Evolutionary conservation across 2,113 vertebrate genomes (phyloP), one percentile per base, ranked within the genome.

Genomic region (Cricetomys ansorgei): DNA sequence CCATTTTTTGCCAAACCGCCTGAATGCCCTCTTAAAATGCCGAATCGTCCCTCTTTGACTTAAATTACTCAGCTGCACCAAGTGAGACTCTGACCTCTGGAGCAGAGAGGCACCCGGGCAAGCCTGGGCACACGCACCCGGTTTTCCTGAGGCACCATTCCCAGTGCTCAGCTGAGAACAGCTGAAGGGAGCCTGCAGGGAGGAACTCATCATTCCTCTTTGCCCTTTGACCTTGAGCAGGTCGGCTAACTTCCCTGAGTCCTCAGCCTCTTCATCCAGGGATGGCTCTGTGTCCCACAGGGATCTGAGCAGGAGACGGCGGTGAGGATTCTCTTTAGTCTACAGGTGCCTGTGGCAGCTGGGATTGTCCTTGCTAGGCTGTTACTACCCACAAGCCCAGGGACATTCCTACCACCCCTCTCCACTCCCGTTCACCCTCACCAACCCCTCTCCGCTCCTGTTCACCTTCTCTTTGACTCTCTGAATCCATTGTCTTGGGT

Each of bases 21-120:
- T 37, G 25, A 87, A 87, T 73, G 23, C 3, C 55, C 55, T 90
- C 92, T 90, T 27, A 53, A 95, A 87, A 81, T 95, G 57, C n/a
- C 72, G 50, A 13, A 45, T 43, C 57, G 69, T 27, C 70, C 3
- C 17, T 59, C 67, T 69, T 57, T 50, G 65, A 81, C 19, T 83
- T 72, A 50, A 37, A 88, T 50, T 59, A 53, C 34, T 80, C 37
- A 23, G 37, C 2, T 59, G 45, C 11, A 0, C 17, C 5, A 50
- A 77, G 40, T 9, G 85, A 79, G 65, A 27, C 12, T 7, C 43
- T 19, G 77, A n/a, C 48, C n/a, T 79, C 48, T 40, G 29, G 2
- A n/a, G 69, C 40, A 64, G 9, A 25, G 50, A 43, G 40, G 10
- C 12, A 84, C 6, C 29, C 12, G 15, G 34, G 27, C 10, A 37